Base-by-base conservation (phyloP, 2,797 vertebrate genomes). In the Dallia pectoralis region DNA sequence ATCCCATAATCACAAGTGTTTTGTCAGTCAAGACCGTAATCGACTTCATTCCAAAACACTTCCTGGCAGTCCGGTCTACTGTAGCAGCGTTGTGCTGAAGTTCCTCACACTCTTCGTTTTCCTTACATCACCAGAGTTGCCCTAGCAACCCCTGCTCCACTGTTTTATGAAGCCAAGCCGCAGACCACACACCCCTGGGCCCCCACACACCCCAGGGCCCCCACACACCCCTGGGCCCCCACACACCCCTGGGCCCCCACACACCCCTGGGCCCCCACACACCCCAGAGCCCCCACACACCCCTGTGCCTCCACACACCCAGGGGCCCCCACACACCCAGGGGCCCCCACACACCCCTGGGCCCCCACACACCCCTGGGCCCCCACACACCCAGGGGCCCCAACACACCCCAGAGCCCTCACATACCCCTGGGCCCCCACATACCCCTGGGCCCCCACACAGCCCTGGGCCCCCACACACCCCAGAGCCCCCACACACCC, bases 91-190 rank as follows among this genome's bases (percentile, higher is more conserved):
- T 72, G 72, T 67, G 12, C 59, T 62, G 70, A 16, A 74, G 70
- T 74, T 53, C 51, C 51, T n/a, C 56, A 77, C 77, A 70, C 65
- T 66, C 73, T 72, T 80, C 71, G 71, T 73, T 74, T 80, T 81
- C 76, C 84, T 84, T 86, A 82, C 79, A 81, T 67, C 80, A 76
- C 82, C 77, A 79, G 70, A 69, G 73, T 14, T 80, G 81, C 86
- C 80, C 68, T 70, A 69, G 73, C 16, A 80, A 81, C 86, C 80
- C 68, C 67, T n/a, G 72, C 80, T 78, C 47, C 59, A 16, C 78
- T 85, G 84, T 86, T 87, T 84, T 81, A 88, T 80, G 86, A 76
- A 87, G 88, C 84, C 76, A 83, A 47, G 81, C 88, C 87, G 80
- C 61, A 86, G 87, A 88, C 81, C 84, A 79, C 44, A 11, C 33